Conservation (phyloP, 1,140 invertebrate genomes). For the Megalopta genalis region DNA sequence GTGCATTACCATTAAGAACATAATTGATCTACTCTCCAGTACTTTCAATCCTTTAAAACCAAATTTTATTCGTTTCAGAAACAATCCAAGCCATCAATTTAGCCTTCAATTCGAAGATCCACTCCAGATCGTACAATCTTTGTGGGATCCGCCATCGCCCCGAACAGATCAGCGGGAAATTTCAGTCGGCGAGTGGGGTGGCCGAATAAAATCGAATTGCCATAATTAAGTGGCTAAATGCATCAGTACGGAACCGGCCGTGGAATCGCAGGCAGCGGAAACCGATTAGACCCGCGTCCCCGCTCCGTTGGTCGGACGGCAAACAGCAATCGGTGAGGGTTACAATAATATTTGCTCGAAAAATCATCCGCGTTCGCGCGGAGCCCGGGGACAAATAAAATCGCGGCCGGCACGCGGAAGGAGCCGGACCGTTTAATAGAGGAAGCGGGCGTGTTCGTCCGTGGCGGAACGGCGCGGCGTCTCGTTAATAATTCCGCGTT, state of each 20-base stretch:
- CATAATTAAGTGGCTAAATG: neutral
- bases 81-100: too few relatives aligned
- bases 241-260: neutral
- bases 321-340: neutral
- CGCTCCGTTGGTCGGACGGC: too few relatives aligned
- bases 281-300: neutral
- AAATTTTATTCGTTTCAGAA: too few relatives aligned
- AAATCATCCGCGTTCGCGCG: neutral
- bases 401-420: neutral
- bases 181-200: too few relatives aligned
- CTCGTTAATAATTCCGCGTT: slow-evolving; percentile 58
- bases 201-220: neutral
- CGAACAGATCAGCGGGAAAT: too few relatives aligned
- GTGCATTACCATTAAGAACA: too few relatives aligned
- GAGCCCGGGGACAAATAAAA: slow-evolving; percentile 37
- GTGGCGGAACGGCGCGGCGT: slow-evolving; percentile 4
- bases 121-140: too few relatives aligned
- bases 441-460: slow-evolving; percentile 31
- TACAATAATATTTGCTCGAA: slow-evolving; percentile 7
- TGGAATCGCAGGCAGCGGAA: too few relatives aligned
- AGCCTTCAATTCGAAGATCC: too few relatives aligned
- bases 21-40: too few relatives aligned
- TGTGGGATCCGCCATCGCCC: too few relatives aligned
- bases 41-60: too few relatives aligned
- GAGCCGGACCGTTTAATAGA: slow-evolving; percentile 25